These are phyloP conservation scores for Listrodromus nycthemerus DNA, from an alignment of 2,888 invertebrate genomes.

Conservation along the genomic window DNA sequence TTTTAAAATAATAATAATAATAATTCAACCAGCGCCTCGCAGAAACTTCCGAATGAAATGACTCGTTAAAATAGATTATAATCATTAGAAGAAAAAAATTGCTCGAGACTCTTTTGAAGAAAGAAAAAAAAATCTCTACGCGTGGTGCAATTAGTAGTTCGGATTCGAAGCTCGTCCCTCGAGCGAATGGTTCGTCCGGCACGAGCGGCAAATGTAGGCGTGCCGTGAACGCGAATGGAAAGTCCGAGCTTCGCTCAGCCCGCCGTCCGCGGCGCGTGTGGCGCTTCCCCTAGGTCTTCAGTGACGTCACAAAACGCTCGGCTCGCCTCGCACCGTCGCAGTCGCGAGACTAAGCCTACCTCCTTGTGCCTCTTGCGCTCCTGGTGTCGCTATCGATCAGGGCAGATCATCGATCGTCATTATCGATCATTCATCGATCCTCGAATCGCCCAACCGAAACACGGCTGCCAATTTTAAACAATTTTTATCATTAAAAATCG, in stretches of 20 bases:
- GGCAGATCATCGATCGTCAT: constrained; percentile 83
- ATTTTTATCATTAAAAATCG: neutral
- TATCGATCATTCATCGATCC: constrained; percentile 77
- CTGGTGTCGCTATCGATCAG: constrained; percentile 81
- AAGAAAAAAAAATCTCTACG: neutral
- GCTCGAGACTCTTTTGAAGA: neutral
- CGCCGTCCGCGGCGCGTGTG: neutral
- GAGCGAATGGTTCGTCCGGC: constrained; percentile 23
- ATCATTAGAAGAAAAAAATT: neutral
- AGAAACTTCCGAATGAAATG: neutral
- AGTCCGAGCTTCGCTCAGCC: constrained; percentile 21
- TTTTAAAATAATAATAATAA: too few relatives aligned
- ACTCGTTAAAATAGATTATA: neutral
- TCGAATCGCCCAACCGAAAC: constrained; percentile 10
- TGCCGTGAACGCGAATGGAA: constrained; percentile 38
- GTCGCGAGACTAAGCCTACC: constrained; percentile 64
- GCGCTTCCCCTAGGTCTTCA: constrained; percentile 12
- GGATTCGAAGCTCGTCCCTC: constrained; percentile 25
- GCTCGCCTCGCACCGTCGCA: constrained; percentile 25
- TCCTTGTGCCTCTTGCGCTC: constrained; percentile 76
- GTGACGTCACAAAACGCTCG: constrained; percentile 43
- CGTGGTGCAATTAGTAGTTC: constrained; percentile 22
- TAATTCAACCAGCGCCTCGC: too few relatives aligned
- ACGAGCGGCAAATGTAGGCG: constrained; percentile 25
- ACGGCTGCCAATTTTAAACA: neutral